Evolutionary conservation across 2,888 invertebrate genomes (phyloP).

Genomic region (Lithosia quadra): DNA sequence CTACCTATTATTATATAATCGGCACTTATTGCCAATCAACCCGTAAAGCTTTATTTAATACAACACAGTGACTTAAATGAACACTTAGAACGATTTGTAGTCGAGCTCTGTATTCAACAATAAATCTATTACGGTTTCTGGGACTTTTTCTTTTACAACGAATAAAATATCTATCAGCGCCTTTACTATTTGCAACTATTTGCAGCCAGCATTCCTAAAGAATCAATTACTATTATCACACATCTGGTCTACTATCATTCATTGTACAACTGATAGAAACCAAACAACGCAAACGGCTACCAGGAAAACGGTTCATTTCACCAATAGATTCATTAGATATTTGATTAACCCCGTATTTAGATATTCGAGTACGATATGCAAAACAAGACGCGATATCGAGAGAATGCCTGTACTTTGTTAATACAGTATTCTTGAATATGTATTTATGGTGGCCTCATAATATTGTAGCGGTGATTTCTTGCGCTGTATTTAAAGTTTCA

Average conservation of each 20-base stretch:
- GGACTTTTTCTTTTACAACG: not conserved
- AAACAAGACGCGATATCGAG: constrained; percentile 69
- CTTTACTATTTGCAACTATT: too few species aligned
- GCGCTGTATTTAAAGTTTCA: not conserved
- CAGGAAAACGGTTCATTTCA: constrained; percentile 52
- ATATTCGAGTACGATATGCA: constrained; percentile 77
- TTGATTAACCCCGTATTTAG: constrained; percentile 71
- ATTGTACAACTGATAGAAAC: constrained; percentile 31
- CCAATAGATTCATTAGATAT: constrained; percentile 82
- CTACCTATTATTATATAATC: not conserved
- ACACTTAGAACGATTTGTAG: not conserved
- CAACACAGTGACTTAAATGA: not conserved
- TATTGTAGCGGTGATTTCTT: not conserved
- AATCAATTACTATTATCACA: constrained; percentile 44
- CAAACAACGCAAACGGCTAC: constrained; percentile 53
- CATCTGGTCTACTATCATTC: constrained; percentile 27
- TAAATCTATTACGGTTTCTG: not conserved
- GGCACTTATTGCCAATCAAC: not conserved
- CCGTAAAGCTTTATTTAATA: not conserved
- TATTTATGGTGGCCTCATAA: not conserved
- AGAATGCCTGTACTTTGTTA: constrained; percentile 10
- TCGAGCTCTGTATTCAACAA: not conserved
- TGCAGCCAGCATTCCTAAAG: constrained; percentile 21
- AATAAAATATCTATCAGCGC: not conserved
- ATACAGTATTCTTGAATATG: not conserved